Evolutionary conservation across 2,113 vertebrate genomes (phyloP), one percentile per base, ranked within the genome.

Genomic region (Semicossyphus pulcher): DNA sequence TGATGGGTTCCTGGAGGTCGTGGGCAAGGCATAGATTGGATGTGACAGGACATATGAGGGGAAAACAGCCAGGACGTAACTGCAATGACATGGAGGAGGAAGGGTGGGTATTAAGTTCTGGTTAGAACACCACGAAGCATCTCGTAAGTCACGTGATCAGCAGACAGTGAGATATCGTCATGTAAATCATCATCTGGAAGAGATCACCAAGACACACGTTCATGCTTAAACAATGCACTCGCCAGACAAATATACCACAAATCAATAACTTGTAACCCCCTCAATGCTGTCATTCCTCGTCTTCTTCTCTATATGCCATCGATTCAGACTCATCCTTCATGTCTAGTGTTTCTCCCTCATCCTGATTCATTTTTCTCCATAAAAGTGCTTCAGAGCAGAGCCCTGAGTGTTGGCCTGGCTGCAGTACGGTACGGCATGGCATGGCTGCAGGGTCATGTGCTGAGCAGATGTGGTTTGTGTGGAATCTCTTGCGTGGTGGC

Each of bases 381-480:
- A 45, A 56, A 61, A 53, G 53, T 8, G 11, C 53, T 57, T 57
- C 39, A 49, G 65, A 78, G 58, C 51, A 65, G 34, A 76, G 75
- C 44, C 25, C 54, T 31, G 25, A 47, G 48, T 8, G 60, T 12
- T 37, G 42, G 60, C 39, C 78, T 54, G 80, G 72, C 79, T 21
- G 44, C 60, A 7, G 16, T 36, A 56, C 59, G 21, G 80, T 57
- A 47, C 80, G 20, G 62, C 60, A 76, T 70, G 73, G 82, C 78
- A 72, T 14, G 37, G 70, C 67, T 85, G 47, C 28, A 23, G 39
- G 72, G 68, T 90, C 86, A 89, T 90, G 49, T 92, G 89, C 44
- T 52, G 58, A 80, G 78, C 91, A 92, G 86, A 91, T 92, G 91
- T 91, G 79, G 59, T 63, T 64, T 79, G 54, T 52, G 80, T 76